Evolutionary conservation across 2,113 vertebrate genomes (phyloP).

Genomic region (Geococcyx californianus): DNA sequence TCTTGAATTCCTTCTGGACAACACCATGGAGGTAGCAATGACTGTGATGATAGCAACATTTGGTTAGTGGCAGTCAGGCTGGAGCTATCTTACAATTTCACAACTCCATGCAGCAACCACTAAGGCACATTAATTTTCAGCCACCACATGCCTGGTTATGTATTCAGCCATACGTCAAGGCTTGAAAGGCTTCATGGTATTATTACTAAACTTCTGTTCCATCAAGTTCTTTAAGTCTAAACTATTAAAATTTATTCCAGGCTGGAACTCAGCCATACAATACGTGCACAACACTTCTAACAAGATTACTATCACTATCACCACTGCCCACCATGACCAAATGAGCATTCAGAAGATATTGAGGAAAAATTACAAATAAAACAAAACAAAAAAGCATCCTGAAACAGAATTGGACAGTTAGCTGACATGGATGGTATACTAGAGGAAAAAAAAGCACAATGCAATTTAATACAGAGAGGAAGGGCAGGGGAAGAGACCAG

Average conservation of each 20-base stretch:
- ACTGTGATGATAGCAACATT: not conserved
- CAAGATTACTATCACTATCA: not conserved
- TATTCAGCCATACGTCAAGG: not conserved
- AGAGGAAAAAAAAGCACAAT: not conserved
- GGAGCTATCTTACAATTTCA: rapidly evolving
- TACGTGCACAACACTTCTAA: not conserved
- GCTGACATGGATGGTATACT: not conserved
- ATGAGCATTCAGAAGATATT: not conserved
- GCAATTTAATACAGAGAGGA: not conserved
- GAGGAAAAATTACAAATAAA: not conserved
- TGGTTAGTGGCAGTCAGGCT: no score
- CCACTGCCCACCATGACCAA: not conserved
- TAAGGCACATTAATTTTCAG: not conserved
- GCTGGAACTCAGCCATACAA: not conserved
- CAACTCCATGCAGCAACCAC: not conserved
- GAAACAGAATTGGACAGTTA: not conserved
- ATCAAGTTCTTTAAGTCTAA: not conserved
- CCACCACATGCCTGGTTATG: not conserved
- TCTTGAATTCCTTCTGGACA: not conserved
- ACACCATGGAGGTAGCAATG: not conserved
- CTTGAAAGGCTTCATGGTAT: not conserved
- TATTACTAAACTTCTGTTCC: not conserved
- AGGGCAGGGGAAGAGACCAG: not conserved
- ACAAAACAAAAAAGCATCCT: not conserved
- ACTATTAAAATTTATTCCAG: not conserved